These are phyloP conservation scores for Emys orbicularis DNA, from an alignment of 2,797 vertebrate genomes.

Conservation along the genomic window DNA sequence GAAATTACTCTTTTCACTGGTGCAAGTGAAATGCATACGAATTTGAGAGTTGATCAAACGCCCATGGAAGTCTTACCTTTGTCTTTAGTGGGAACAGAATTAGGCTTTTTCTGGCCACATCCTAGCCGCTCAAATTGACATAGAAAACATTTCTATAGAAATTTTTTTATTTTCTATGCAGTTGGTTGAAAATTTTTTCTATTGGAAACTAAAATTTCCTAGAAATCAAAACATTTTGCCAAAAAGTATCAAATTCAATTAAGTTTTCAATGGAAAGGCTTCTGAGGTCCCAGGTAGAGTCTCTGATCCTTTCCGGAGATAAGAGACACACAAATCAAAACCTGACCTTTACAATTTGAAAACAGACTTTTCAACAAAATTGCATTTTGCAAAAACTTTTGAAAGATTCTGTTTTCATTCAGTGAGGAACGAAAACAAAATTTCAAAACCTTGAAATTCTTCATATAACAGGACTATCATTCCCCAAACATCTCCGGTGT, in stretches of 20 bases:
- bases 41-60: not conserved
- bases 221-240: slow-evolving; percentile 34
- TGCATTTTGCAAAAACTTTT: not conserved
- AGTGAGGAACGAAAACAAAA: not conserved
- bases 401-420: not conserved
- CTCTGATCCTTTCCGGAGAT: slow-evolving; percentile 5
- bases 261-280: not conserved
- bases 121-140: not conserved
- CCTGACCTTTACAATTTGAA: not conserved
- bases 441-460: not conserved
- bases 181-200: not conserved
- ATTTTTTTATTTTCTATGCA: not conserved
- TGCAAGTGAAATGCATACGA: not conserved
- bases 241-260: not conserved
- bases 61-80: not conserved
- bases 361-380: slow-evolving; percentile 31
- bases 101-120: not conserved
- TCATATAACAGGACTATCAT: not conserved
- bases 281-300: not conserved
- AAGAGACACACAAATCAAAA: not conserved
- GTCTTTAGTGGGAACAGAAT: not conserved
- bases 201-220: slow-evolving; percentile 6
- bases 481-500: not conserved
- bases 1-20: not conserved
- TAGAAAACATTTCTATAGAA: not conserved